Conservation (phyloP, 2,113 vertebrate species). For the Columba livia region DNA sequence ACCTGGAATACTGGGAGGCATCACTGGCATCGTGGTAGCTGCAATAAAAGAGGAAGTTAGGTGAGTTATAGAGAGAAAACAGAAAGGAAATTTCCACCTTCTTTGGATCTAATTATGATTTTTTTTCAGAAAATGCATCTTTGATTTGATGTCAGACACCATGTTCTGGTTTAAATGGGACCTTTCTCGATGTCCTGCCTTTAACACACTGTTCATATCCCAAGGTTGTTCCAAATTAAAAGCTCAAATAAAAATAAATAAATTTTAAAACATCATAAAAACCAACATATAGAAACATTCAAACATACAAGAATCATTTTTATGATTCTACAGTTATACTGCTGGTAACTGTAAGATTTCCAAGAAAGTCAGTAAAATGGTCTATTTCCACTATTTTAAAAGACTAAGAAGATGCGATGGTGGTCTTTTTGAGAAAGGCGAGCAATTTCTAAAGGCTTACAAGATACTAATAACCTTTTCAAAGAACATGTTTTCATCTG, state of each 20-base stretch:
- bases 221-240: neutral
- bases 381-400: neutral
- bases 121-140: neutral
- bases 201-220: neutral
- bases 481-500: neutral
- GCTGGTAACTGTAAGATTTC: neutral
- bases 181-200: neutral
- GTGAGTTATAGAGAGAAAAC: slow-evolving; percentile 65
- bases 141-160: neutral
- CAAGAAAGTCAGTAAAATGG: neutral
- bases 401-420: neutral
- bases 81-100: neutral
- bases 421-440: neutral
- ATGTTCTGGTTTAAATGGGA: neutral
- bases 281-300: neutral
- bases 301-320: neutral
- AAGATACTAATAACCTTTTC: neutral
- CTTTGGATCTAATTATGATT: neutral
- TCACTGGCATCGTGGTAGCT: slow-evolving; percentile 84
- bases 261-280: neutral
- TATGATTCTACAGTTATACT: neutral
- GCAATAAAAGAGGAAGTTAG: neutral
- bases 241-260: neutral
- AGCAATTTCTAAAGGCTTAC: neutral
- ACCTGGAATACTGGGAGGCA: slow-evolving; percentile 89